These are phyloP conservation scores for Halocynthia roretzi DNA, from an alignment of 23 tunicate genomes.

Conservation along the genomic window DNA sequence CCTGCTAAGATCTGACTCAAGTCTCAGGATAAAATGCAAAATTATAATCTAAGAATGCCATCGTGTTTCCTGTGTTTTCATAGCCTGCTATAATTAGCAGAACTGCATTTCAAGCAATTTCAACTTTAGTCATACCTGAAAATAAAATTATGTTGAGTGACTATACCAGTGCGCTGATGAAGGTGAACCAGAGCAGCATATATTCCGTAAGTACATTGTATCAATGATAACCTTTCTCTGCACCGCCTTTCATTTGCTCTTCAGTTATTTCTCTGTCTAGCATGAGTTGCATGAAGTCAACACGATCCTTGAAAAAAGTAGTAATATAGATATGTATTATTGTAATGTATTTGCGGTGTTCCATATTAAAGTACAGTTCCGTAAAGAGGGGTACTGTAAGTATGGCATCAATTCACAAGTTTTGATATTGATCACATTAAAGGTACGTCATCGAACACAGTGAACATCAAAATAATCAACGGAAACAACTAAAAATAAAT, in stretches of 20 bases:
- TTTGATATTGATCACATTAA: constrained; percentile 4
- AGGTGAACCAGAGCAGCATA: no score
- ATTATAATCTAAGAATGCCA: constrained; percentile 10
- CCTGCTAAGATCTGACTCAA: constrained; percentile 4
- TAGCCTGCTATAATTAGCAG: constrained; percentile 19
- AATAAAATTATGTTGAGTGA: no score
- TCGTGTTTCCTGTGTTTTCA: constrained; percentile 25
- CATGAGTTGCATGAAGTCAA: constrained; percentile 67
- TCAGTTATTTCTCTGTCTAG: constrained; percentile 37
- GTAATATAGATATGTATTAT: no score
- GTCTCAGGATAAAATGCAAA: constrained; percentile 8
- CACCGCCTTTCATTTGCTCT: constrained; percentile 21
- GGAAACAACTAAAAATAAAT: no score
- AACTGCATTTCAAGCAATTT: constrained; percentile 10
- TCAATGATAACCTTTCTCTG: constrained; percentile 22
- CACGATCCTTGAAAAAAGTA: neutral
- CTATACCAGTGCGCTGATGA: no score
- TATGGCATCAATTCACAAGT: neutral
- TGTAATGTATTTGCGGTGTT: constrained; percentile 12
- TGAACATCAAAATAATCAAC: no score
- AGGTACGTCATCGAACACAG: no score
- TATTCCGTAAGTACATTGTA: no score
- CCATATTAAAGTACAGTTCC: neutral
- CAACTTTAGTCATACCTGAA: constrained; percentile 17
- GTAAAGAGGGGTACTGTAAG: neutral